These are phyloP conservation scores for Myodes glareolus DNA, from an alignment of 2,113 vertebrate genomes.

Conservation along the genomic window DNA sequence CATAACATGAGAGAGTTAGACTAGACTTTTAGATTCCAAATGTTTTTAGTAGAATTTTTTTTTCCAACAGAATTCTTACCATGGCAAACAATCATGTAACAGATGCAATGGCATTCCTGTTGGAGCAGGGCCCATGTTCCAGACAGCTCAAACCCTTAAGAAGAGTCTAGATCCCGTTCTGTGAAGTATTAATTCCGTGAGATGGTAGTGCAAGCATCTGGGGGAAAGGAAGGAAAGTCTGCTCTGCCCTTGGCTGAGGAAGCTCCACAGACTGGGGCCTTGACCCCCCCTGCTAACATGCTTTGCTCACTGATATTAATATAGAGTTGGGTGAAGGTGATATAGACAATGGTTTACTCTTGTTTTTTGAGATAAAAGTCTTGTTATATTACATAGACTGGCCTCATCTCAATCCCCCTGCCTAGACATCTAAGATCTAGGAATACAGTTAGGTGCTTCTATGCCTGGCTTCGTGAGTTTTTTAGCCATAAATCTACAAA, in stretches of 20 bases:
- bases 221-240: not conserved
- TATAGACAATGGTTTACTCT: not conserved
- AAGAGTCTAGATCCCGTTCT: not conserved
- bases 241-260: not conserved
- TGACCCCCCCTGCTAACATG: not conserved
- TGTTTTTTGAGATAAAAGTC: not conserved
- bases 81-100: not conserved
- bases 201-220: not conserved
- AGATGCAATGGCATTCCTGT: not conserved
- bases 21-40: not conserved
- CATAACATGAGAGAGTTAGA: not conserved
- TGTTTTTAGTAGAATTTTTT: not conserved
- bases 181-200: not conserved
- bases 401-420: not conserved
- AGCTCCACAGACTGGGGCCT: not conserved
- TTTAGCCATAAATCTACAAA: not conserved
- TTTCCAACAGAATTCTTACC: conserved; percentile 15
- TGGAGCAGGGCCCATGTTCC: not conserved
- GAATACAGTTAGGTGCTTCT: not conserved
- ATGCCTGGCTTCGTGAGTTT: not conserved
- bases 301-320: not conserved
- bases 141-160: not conserved
- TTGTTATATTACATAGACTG: not conserved
- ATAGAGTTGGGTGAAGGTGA: not conserved
- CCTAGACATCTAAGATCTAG: not conserved